Percentiles rank a stretch among this genome's conserved stretches.
Evolutionary conservation across 1,140 invertebrate species (phyloP).

Genomic region (Metaphire vulgaris): DNA sequence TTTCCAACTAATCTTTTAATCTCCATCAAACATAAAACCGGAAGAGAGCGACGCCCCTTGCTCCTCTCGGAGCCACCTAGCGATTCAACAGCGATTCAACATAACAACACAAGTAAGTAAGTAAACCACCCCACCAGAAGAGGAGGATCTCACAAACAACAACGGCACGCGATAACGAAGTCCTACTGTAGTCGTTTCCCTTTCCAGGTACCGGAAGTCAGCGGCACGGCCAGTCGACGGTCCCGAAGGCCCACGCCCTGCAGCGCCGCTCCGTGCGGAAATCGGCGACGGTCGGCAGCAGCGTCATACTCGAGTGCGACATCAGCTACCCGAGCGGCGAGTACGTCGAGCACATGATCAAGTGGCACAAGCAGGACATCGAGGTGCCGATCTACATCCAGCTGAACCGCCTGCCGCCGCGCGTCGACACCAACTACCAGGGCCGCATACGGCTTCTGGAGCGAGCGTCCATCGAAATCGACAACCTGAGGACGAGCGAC

Average conservation of each 20-base stretch:
- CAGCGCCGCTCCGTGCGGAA: constrained; percentile 21
- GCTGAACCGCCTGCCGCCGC: constrained; percentile 89
- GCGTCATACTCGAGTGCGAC: constrained; percentile 27
- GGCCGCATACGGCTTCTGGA: constrained; percentile 79
- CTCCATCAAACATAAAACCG: too few relatives aligned
- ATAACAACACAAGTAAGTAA: too few relatives aligned
- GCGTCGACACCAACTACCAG: constrained; percentile 84
- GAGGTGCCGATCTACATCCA: constrained; percentile 31
- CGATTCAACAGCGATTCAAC: too few relatives aligned
- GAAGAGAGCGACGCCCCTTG: too few relatives aligned
- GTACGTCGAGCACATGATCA: constrained; percentile 27
- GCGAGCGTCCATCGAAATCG: constrained; percentile 80
- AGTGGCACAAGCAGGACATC: constrained; percentile 29
- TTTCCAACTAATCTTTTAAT: too few relatives aligned
- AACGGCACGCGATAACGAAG: too few relatives aligned
- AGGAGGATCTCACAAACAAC: too few relatives aligned
- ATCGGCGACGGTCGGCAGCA: constrained; percentile 23
- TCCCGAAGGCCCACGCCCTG: not conserved
- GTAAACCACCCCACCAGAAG: too few relatives aligned
- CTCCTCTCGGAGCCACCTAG: too few relatives aligned
- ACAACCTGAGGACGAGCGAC: constrained; percentile 80
- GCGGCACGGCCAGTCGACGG: too few relatives aligned
- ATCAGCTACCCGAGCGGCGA: constrained; percentile 25
- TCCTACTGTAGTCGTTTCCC: too few relatives aligned
- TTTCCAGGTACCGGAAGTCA: too few relatives aligned